A percentile compares a stretch with the other conserved stretches of the same genome.
phyloP scores from a whole-genome alignment of 2,113 vertebrate genomes.

The Caranx ignobilis region DNA sequence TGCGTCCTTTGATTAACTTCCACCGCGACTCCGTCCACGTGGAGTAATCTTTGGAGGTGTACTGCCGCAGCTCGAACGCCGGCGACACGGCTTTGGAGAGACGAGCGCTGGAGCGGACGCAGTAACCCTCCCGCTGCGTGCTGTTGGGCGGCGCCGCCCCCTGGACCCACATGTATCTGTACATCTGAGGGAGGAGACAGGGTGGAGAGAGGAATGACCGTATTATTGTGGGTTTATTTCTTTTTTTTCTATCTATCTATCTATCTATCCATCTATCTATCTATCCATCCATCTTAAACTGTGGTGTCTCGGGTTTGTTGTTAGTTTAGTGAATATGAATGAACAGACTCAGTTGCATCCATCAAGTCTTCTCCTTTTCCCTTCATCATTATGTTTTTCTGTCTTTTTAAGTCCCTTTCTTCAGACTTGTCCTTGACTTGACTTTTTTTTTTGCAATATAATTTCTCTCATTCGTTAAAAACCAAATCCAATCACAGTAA shows the following conservation, averaged over 20 bases:
- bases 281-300: no score
- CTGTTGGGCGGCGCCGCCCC: slow-evolving; percentile 83
- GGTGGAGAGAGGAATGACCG: not conserved
- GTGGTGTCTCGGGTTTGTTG: no score
- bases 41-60: slow-evolving; percentile 89
- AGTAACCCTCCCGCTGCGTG: slow-evolving; percentile 77
- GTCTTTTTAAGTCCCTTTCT: not conserved
- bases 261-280: no score
- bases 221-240: not conserved
- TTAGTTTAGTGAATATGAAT: no score
- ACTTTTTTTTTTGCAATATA: no score
- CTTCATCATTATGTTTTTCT: no score
- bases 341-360: no score
- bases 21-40: slow-evolving; percentile 97
- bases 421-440: not conserved
- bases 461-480: not conserved
- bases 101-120: slow-evolving; percentile 85
- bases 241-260: not conserved
- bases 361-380: no score
- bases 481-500: not conserved
- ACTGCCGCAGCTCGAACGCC: slow-evolving; percentile 90
- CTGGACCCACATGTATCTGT: slow-evolving; percentile 89
- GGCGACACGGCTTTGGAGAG: slow-evolving; percentile 87
- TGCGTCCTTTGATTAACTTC: slow-evolving; percentile 90
- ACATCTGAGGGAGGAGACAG: slow-evolving; percentile 79